Evolutionary conservation across 2,888 invertebrate genomes (phyloP).

Genomic region (Chesias legatella): DNA sequence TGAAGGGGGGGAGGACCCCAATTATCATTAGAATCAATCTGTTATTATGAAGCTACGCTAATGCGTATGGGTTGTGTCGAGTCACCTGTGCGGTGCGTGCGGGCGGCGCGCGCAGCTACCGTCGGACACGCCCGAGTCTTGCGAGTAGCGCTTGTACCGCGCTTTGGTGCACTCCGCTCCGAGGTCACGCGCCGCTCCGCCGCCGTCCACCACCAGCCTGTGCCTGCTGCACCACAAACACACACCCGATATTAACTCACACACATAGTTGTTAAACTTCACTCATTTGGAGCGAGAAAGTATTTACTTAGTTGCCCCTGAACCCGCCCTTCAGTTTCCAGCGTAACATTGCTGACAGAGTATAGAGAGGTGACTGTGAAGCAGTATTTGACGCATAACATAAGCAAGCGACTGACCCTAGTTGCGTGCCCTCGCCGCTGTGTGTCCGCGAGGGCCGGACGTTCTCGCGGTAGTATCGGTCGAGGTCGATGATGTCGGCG

Average conservation of each 20-base stretch:
- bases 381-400: not conserved
- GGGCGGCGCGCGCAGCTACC: constrained; percentile 46
- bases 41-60: no score
- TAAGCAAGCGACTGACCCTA: constrained; percentile 3
- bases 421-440: constrained; percentile 13
- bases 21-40: no score
- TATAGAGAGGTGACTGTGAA: no score
- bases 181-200: constrained; percentile 30
- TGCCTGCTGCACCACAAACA: no score
- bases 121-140: constrained; percentile 67
- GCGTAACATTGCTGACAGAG: no score
- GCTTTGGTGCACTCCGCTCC: constrained; percentile 20
- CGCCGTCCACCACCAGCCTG: constrained; percentile 49
- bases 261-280: no score
- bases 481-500: constrained; percentile 64
- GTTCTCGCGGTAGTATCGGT: constrained; percentile 60
- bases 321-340: no score
- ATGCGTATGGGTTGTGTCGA: not conserved
- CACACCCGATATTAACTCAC: no score
- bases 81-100: constrained; percentile 41
- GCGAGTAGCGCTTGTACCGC: constrained; percentile 51
- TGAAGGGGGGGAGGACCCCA: no score
- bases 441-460: constrained; percentile 39
- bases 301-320: no score
- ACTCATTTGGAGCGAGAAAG: no score